Conservation (phyloP, 2,113 vertebrate genomes). For the Dicerorhinus sumatrensis region DNA sequence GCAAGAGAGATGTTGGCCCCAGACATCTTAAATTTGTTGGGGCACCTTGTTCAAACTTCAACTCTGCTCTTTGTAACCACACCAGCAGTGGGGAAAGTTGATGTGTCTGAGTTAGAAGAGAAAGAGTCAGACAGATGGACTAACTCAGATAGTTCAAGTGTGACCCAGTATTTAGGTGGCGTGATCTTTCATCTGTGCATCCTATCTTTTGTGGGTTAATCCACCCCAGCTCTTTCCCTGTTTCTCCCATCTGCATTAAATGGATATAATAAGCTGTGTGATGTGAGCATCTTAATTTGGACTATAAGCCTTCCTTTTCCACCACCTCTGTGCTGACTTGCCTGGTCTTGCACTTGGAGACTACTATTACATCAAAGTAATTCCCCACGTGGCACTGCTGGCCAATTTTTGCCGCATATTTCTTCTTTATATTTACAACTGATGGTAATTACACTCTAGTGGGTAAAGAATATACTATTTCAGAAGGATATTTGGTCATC, state of each 20-base stretch:
- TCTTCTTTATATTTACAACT: slow-evolving; percentile 44
- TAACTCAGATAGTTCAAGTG: background rate
- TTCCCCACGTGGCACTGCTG: background rate
- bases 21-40: background rate
- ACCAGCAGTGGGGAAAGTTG: background rate
- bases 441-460: slow-evolving; percentile 31
- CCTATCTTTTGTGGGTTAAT: background rate
- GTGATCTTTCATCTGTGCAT: background rate
- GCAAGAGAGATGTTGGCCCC: background rate
- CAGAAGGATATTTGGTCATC: slow-evolving; percentile 46
- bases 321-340: background rate
- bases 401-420: slow-evolving; percentile 18
- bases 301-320: background rate
- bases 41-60: background rate
- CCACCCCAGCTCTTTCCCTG: background rate
- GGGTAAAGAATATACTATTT: slow-evolving; percentile 35
- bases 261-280: background rate
- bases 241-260: background rate
- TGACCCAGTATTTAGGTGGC: background rate
- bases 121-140: background rate
- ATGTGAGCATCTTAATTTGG: background rate
- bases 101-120: background rate
- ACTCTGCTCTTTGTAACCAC: background rate
- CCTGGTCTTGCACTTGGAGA: background rate
- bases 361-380: background rate